A percentile compares a stretch with the other conserved stretches of the same genome.
Conservation (phyloP, 37 sponge, comb jelly and placozoan genomes). For the Halisarca cf. caerulea region DNA sequence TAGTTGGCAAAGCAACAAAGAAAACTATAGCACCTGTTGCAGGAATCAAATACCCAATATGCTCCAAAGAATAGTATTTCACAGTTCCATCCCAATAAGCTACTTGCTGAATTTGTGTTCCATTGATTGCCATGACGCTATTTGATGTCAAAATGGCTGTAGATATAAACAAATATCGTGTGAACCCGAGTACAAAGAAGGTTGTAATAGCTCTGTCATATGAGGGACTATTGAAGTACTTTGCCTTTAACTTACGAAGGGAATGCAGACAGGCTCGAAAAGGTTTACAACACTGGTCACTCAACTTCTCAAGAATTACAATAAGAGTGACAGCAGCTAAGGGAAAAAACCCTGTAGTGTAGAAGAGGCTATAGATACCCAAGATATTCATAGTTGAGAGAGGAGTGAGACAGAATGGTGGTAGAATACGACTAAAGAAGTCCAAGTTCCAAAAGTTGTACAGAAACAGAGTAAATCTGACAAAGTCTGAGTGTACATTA, state of each 20-base stretch:
- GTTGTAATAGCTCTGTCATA: background rate
- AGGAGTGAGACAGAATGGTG: background rate
- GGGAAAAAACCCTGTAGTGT: background rate
- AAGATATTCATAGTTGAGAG: background rate
- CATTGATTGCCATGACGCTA: background rate
- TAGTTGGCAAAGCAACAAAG: background rate
- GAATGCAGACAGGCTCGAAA: background rate
- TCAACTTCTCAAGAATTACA: background rate
- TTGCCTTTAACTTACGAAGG: background rate
- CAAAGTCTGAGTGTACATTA: background rate
- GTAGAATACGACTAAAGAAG: background rate
- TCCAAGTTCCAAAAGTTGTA: conserved; percentile 15
- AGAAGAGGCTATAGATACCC: background rate
- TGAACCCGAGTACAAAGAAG: conserved; percentile 6
- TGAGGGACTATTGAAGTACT: background rate
- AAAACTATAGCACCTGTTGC: background rate
- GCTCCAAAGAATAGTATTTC: background rate
- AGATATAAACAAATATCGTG: background rate
- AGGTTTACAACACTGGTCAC: conserved; percentile 3
- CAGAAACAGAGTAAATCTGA: background rate
- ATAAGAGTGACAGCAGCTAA: background rate
- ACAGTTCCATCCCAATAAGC: background rate
- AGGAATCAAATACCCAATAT: background rate
- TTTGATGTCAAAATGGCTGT: background rate
- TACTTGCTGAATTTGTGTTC: background rate